Evolutionary conservation across 2,797 vertebrate species (phyloP).

Genomic region (Bryconaethiops microstoma): DNA sequence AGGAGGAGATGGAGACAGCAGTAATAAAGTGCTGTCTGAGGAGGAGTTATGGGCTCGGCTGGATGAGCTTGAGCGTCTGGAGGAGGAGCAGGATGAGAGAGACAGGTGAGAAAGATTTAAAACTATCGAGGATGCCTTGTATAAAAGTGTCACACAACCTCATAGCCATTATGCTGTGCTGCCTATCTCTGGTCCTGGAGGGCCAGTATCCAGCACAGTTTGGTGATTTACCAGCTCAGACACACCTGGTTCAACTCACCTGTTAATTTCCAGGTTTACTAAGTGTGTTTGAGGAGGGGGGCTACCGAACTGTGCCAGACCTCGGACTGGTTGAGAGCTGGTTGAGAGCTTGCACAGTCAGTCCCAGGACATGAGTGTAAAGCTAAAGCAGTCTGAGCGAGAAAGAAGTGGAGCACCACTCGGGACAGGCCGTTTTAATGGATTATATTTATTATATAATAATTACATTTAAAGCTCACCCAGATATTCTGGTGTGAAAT

Average conservation of each 20-base stretch:
- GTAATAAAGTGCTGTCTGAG: conserved; percentile 75
- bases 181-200: no score
- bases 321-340: no score
- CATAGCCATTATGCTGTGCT: background rate
- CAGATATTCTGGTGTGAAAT: background rate
- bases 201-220: no score
- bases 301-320: no score
- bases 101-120: conserved; percentile 66
- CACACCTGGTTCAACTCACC: no score
- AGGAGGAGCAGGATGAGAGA: conserved; percentile 79
- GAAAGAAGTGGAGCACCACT: no score
- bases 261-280: no score
- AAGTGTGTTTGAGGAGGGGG: no score
- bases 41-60: conserved; percentile 87
- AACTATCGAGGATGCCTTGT: background rate
- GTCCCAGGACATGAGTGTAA: background rate
- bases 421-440: no score
- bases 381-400: background rate
- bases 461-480: background rate
- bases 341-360: background rate
- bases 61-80: conserved; percentile 90
- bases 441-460: no score
- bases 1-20: conserved; percentile 39
- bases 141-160: background rate
- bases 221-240: no score